These are phyloP conservation scores for Pemphredon lugubris DNA, from an alignment of 2,888 invertebrate species.

Conservation along the genomic window DNA sequence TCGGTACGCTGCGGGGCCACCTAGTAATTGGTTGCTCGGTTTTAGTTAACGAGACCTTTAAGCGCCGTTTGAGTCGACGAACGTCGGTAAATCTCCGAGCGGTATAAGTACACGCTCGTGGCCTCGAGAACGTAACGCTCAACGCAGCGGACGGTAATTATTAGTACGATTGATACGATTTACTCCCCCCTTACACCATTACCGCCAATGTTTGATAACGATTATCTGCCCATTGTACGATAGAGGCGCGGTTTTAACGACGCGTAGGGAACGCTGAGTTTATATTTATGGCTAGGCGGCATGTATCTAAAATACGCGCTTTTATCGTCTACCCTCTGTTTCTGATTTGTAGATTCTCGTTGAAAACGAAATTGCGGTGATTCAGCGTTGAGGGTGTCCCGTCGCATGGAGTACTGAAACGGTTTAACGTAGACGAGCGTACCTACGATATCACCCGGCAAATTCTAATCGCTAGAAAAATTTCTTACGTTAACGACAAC, in stretches of 20 bases:
- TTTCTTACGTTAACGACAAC: conserved; percentile 7
- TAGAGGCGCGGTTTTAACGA: conserved; percentile 44
- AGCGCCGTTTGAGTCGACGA: conserved; percentile 47
- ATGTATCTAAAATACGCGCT: conserved; percentile 18
- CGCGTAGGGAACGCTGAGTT: conserved; percentile 17
- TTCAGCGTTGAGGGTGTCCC: too few relatives aligned
- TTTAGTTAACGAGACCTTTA: conserved; percentile 67
- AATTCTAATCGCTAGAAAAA: too few relatives aligned
- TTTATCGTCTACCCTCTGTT: background rate
- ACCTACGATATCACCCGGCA: too few relatives aligned
- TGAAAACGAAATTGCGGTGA: too few relatives aligned
- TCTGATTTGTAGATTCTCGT: too few relatives aligned
- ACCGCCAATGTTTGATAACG: conserved; percentile 32
- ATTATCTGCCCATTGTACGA: conserved; percentile 44
- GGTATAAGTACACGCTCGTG: conserved; percentile 21
- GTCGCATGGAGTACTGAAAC: too few relatives aligned
- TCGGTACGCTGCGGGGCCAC: conserved; percentile 53
- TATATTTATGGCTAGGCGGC: conserved; percentile 26
- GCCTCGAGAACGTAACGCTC: conserved; percentile 31
- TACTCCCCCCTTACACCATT: conserved; percentile 55
- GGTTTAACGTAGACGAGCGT: too few relatives aligned
- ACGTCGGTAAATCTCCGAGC: conserved; percentile 55
- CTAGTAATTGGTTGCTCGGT: conserved; percentile 65
- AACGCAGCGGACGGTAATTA: conserved; percentile 49
- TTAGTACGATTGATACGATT: conserved; percentile 55